Percentiles rank a stretch among this genome's conserved stretches.
These are phyloP conservation scores for Dendrocincla tyrannina DNA, from an alignment of 2,797 vertebrate genomes.

Conservation along the genomic window DNA sequence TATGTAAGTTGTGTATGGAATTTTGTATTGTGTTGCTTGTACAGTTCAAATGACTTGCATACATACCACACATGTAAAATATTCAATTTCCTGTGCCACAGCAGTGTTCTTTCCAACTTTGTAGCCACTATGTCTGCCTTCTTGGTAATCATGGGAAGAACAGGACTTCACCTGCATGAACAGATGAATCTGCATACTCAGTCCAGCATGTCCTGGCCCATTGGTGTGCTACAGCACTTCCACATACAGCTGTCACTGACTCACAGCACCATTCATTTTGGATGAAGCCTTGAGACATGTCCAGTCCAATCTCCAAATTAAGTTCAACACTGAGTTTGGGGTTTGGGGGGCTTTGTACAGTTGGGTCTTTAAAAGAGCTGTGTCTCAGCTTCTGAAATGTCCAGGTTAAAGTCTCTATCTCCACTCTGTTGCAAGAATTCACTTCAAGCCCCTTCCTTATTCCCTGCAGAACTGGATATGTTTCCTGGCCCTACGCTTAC, in stretches of 20 bases:
- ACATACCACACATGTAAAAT: rapidly evolving
- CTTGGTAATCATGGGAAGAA: background rate
- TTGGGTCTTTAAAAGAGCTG: background rate
- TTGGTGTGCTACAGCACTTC: background rate
- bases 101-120: background rate
- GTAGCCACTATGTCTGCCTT: background rate
- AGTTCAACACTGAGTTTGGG: background rate
- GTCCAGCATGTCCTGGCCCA: background rate
- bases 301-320: background rate
- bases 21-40: background rate
- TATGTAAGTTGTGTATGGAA: background rate
- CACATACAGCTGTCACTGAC: background rate
- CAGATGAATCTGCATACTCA: background rate
- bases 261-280: background rate
- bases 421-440: background rate
- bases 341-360: rapidly evolving
- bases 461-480: background rate
- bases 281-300: background rate
- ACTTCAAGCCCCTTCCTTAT: background rate
- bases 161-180: background rate
- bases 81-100: background rate
- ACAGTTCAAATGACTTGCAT: background rate
- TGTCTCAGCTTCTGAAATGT: background rate
- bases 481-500: background rate
- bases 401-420: background rate